Evolutionary conservation across 2,797 vertebrate species (phyloP), one percentile per base, ranked within the genome.

Genomic region (Erithacus rubecula): DNA sequence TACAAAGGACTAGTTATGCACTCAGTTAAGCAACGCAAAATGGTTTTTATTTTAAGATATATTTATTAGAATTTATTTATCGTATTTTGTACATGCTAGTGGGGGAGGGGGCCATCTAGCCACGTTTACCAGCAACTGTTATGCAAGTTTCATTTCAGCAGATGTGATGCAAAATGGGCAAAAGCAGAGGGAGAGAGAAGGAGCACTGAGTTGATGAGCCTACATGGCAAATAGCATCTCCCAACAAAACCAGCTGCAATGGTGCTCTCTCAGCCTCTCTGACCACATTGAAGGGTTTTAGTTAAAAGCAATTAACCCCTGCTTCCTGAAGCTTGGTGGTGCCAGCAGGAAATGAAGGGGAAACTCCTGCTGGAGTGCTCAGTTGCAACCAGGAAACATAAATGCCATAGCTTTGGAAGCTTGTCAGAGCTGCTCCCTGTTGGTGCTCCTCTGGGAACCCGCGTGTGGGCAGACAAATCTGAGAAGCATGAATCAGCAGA

Each of bases 1-100:
- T 98, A 98, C 97, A 98, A 98, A 98, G 97, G 97, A 97, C 97
- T 98, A 97, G 98, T 98, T 98, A 96, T 96, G 98, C 97, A 97
- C 96, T 98, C 96, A 89, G 97, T 98, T 98, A 98, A 98, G 96
- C 97, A 97, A 94, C 97, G 95, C 95, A 96, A 97, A 98, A 98
- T 91, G 96, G 96, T 97, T 97, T 97, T 94, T 94, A 96, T 98
- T 97, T 95, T 96, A 94, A 98, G 97, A 97, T 97, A 96, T 97
- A 98, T 97, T 98, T 98, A 98, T 98, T 98, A 96, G 96, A 96
- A 97, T 94, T 94, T 98, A 98, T 98, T 97, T 98, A 97, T 97
- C 94, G 92, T 89, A 87, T 96, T 97, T 95, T 78, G 88, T 94
- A 96, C 78, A 62, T 44, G 75, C 95, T 93, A 55, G 87, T 89